Base-by-base conservation (phyloP, 64 coral and sea anemone genomes). In the Montipora capricornis region DNA sequence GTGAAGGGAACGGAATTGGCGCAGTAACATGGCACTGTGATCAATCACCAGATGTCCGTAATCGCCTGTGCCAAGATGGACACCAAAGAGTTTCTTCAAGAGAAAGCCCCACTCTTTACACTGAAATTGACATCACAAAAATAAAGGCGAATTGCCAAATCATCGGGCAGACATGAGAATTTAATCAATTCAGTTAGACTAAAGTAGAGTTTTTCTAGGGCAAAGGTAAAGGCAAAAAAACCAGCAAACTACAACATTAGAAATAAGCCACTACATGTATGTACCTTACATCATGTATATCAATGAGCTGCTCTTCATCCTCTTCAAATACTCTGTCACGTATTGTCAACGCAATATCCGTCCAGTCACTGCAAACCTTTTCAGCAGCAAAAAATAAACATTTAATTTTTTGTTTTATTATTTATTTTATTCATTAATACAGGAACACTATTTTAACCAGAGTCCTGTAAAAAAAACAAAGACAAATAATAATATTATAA, bases 251-350 rank as follows among this genome's bases (percentile, higher is more conserved):
- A 74, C n/a, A 75, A 80, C 67, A 8, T 53, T 53, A 53, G 5
- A 53, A 53, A 53, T 53, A 53, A 53, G 51, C 51, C 51, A 53
- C 51, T 68, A 61, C n/a, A n/a, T n/a, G n/a, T n/a, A n/a, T 66
- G 49, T 88, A 94, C 85, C 62, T 89, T 17, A 94, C 68, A 64
- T 94, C 87, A 83, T 26, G 76, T 50, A 84, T 84, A 49, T 94
- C 93, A 62, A 94, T 94, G 26, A 82, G 61, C 71, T 94, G 77
- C 19, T 94, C 87, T 83, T 94, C 78, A 82, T 70, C 79, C 17
- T 89, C 52, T 26, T 74, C 79, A 94, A 89, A 94, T 3, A 89
- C 87, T 83, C 8, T 82, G 8, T 66, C 80, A 47, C 79, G 52
- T 3, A 94, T 89, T 14, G 87, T 89, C 53, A 76, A 5, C 10